Conservation (phyloP, 2,797 vertebrate genomes). For the Clamator glandarius region DNA sequence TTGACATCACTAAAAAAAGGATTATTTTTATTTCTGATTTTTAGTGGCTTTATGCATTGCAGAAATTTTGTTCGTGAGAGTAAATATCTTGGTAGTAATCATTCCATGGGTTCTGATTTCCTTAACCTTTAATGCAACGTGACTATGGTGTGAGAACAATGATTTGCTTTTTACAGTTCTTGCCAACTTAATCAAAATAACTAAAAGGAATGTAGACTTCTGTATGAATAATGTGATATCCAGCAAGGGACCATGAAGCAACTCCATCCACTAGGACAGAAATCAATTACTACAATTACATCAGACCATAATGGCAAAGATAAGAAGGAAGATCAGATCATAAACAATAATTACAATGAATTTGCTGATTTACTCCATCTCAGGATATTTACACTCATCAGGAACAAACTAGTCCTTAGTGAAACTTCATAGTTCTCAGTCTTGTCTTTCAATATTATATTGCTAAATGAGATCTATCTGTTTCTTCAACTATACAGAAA, state of each 20-base stretch:
- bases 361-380: not conserved
- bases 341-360: not conserved
- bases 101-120: not conserved
- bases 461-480: not conserved
- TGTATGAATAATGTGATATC: not conserved
- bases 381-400: not conserved
- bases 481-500: not conserved
- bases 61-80: not conserved
- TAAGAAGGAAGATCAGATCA: not conserved
- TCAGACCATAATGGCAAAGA: not conserved
- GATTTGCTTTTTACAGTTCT: not conserved
- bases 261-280: not conserved
- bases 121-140: constrained; percentile 1
- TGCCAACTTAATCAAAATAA: constrained; percentile 9
- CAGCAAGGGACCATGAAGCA: not conserved
- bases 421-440: not conserved
- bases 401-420: not conserved
- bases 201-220: not conserved
- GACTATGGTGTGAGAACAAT: not conserved
- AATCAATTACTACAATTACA: not conserved
- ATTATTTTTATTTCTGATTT: constrained; percentile 4
- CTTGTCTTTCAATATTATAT: not conserved
- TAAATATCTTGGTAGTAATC: not conserved
- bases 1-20: not conserved
- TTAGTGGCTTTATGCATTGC: not conserved